Evolutionary conservation across 2,113 vertebrate species (phyloP), one percentile per base, ranked within the genome.

Genomic region (Mastomys coucha): DNA sequence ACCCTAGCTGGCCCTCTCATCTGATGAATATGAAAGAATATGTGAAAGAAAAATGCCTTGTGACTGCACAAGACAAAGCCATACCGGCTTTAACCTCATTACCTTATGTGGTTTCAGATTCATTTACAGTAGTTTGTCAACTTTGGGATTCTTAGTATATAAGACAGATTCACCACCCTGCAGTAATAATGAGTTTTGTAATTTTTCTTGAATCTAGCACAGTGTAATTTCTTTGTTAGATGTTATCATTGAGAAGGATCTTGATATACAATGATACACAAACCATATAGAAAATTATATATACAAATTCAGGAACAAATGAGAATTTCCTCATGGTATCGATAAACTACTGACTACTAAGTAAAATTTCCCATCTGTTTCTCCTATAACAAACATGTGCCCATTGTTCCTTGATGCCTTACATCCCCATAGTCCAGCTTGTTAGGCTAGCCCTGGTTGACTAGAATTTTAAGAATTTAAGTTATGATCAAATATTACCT

Each of bases 251-350:
- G 81, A 84, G 28, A 88, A 42, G 49, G 19, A 80, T 28, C 26
- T 76, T 82, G 7, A 28, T 1, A 39, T 33, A 49, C 60, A 90
- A 4, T 65, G 26, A 58, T 75, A 39, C 51, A 56, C 14, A 89
- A 91, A 78, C 60, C 7, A n/a, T 20, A 63, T 77, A 49, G 3
- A 19, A 75, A 56, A 78, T 63, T 91, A 28, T 2, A 28, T 2
- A 69, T 75, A 89, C 19, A n/a, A 8, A 69, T 95, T 93, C 36
- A 87, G 56, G 39, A 77, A 26, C 8, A 95, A 80, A 92, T 84
- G 63, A 78, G 12, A 73, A 26, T 89, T 95, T 56, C 24, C 51
- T 87, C 4, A 84, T 6, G 20, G 1, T 36, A 33, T 69, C 86
- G 45, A 73, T 53, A 82, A 75, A 63, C 20, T 78, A 51, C 36